A percentile compares a stretch with the other conserved stretches of the same genome.
Conservation (phyloP, 1,140 invertebrate species). For the Holotrichia oblita region DNA sequence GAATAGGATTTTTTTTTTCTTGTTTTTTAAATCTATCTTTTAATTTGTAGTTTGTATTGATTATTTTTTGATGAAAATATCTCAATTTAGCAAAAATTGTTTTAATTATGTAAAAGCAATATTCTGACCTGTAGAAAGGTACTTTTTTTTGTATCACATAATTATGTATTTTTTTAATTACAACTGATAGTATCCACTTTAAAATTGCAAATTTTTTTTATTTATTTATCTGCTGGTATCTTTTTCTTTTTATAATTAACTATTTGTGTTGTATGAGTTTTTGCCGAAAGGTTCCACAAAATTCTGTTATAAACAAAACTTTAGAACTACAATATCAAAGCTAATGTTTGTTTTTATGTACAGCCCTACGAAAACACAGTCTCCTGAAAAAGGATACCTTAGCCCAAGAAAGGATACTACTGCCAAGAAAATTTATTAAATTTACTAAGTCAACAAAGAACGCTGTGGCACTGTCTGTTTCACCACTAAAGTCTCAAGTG, state of each 20-base stretch:
- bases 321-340: neutral
- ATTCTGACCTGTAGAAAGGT: no score
- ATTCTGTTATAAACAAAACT: no score
- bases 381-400: conserved; percentile 58
- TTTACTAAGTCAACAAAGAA: conserved; percentile 68
- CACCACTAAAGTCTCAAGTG: conserved; percentile 69
- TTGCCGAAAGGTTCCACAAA: neutral
- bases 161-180: no score
- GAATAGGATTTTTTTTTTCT: no score
- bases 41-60: no score
- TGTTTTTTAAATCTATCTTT: no score
- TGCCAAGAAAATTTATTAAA: conserved; percentile 56
- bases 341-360: conserved; percentile 48
- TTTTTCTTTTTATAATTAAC: no score
- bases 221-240: no score
- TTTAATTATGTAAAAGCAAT: no score
- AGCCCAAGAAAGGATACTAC: conserved; percentile 54
- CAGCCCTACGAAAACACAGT: conserved; percentile 65
- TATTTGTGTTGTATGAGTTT: neutral
- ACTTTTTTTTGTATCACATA: no score
- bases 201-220: neutral
- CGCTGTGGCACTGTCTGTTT: conserved; percentile 59
- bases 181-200: neutral
- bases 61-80: no score
- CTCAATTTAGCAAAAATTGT: no score